A percentile compares a stretch with the other conserved stretches of the same genome.
Conservation (phyloP, 2,113 vertebrate species). For the Psophia crepitans region DNA sequence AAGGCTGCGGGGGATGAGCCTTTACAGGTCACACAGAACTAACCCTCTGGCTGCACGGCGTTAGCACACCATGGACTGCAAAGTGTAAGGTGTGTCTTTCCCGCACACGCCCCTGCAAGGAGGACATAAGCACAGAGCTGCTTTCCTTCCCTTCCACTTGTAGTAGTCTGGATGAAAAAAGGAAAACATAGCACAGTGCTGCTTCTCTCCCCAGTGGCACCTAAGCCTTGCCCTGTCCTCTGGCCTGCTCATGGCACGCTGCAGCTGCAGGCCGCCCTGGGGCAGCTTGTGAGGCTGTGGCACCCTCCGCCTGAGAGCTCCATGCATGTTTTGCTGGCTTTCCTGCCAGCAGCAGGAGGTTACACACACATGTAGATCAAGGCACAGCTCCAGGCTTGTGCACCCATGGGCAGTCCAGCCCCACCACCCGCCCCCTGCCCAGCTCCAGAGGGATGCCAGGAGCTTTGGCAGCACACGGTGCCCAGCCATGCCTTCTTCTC, state of each 20-base stretch:
- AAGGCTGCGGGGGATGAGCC: not conserved
- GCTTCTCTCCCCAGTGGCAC: not conserved
- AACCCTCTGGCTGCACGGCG: not conserved
- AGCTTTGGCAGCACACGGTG: not conserved
- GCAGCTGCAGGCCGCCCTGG: not conserved
- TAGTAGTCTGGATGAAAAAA: no score
- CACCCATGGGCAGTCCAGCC: not conserved
- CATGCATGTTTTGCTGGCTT: not conserved
- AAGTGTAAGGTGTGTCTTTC: not conserved
- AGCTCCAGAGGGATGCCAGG: not conserved
- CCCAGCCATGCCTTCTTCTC: not conserved
- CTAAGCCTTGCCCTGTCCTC: not conserved
- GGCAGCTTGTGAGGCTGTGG: no score
- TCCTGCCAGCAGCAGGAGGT: not conserved
- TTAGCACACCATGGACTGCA: not conserved
- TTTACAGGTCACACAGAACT: not conserved
- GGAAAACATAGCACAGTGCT: not conserved
- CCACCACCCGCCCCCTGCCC: fast-evolving
- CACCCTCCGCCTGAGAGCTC: not conserved
- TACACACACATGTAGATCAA: not conserved
- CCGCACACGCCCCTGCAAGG: not conserved
- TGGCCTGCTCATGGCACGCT: not conserved
- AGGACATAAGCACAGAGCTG: not conserved
- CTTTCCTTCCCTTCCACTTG: not conserved
- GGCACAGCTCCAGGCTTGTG: not conserved